Base-by-base conservation (phyloP, 2,888 invertebrate species). In the Eledone cirrhosa region DNA sequence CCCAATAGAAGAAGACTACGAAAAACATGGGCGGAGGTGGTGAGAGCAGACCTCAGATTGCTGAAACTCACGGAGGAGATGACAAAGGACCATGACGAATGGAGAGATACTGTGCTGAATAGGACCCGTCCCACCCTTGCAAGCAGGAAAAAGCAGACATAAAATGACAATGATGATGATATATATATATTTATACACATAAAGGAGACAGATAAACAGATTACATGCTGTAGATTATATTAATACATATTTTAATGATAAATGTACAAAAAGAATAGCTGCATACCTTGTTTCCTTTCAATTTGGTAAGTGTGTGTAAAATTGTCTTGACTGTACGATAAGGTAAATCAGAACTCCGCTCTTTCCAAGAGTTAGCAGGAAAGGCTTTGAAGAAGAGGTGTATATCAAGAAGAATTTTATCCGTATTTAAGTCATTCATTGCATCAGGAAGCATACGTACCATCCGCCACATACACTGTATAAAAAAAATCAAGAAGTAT, bases 401-500 rank as follows among this genome's bases (percentile, higher is more conserved):
- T 81, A 96, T 94, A 90, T 97, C 97, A 80, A 94, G 92, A 27
- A 98, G 85, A 63, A 92, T 89, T 48, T 87, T 83, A 81, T 91
- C 91, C 31, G 92, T 82, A 79, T 92, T 90, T 80, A 92, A 87
- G 47, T 91, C 90, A 77, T 91, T 88, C 78, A 90, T 87, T 94
- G 96, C 96, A 77, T 94, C 93, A 0, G 95, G 94, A 87, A 98
- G 94, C 91, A 95, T 94, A 91, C 97, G 96, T 24, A 97, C 94
- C 80, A 96, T 95, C 89, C 97, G 95, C 98, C 98, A 98, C 89
- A 97, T 93, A 90, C 98, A 98, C 92, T 97, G 85, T 29, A 83
- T 82, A 59, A 79, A 81, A 19, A 67, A 24, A 79, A 48, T 47
- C 67, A 59, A 27, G 48, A 69, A 67, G 13, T n/a, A n/a, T n/a